Conservation (phyloP, 2,797 vertebrate genomes). For the Pempheris klunzingeri region DNA sequence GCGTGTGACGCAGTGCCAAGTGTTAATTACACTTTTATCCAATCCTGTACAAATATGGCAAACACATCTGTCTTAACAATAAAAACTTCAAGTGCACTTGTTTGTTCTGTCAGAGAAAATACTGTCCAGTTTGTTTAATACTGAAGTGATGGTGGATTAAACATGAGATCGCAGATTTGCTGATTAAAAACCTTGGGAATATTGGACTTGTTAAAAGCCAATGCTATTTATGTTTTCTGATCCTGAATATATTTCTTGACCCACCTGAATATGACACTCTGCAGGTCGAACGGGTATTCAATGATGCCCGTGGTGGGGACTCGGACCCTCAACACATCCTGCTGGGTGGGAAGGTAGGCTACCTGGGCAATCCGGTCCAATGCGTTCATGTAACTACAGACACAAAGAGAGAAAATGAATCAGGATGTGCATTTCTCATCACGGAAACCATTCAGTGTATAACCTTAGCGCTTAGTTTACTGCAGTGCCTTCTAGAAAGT, state of each 20-base stretch:
- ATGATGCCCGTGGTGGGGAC: constrained; percentile 87
- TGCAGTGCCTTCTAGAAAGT: neutral
- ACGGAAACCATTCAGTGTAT: neutral
- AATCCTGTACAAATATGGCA: no score
- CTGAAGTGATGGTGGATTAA: no score
- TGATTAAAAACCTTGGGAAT: neutral
- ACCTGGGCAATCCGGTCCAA: constrained; percentile 77
- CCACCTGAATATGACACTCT: constrained; percentile 87
- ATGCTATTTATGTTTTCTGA: neutral
- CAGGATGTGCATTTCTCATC: neutral
- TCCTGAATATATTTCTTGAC: neutral
- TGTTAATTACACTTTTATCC: no score
- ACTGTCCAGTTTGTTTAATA: no score
- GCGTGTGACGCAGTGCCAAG: no score
- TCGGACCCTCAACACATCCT: constrained; percentile 79
- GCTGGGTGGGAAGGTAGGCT: constrained; percentile 76
- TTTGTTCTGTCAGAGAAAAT: no score
- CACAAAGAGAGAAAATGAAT: neutral
- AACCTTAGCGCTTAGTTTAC: neutral
- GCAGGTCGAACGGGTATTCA: constrained; percentile 86
- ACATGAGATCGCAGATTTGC: no score
- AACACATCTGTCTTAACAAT: no score
- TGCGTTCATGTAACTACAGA: constrained; percentile 75
- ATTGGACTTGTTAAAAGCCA: no score
- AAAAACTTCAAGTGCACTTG: no score